Percentiles rank a stretch among this genome's conserved stretches.
These are phyloP conservation scores for Podabrus alpinus DNA, from an alignment of 2,888 invertebrate genomes.

Conservation along the genomic window DNA sequence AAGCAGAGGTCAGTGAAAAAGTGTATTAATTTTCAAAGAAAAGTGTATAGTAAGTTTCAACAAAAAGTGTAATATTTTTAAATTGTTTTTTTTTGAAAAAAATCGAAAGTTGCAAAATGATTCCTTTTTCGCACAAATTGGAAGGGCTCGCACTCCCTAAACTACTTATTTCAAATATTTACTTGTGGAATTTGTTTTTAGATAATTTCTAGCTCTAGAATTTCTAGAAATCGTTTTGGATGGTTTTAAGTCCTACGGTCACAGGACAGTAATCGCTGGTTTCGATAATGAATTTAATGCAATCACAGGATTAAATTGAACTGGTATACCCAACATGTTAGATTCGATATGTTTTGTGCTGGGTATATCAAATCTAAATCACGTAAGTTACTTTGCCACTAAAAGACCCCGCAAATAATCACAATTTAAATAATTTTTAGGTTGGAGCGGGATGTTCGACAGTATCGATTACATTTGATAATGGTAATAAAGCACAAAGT, in stretches of 20 bases:
- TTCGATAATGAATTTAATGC: slow-evolving; percentile 97
- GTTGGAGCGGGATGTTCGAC: slow-evolving; percentile 87
- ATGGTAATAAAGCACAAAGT: slow-evolving; percentile 76
- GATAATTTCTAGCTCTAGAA: too few species aligned
- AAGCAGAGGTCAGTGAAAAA: too few species aligned
- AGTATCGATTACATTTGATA: slow-evolving; percentile 95
- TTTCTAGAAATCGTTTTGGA: slow-evolving; percentile 91
- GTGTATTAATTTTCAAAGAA: too few species aligned
- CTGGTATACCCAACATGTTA: slow-evolving; percentile 96
- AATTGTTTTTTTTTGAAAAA: too few species aligned
- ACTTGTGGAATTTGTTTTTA: too few species aligned
- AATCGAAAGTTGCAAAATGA: too few species aligned
- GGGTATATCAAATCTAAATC: slow-evolving; percentile 89
- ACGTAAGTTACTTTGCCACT: slow-evolving; percentile 64
- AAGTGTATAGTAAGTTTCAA: too few species aligned
- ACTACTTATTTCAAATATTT: too few species aligned
- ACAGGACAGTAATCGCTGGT: slow-evolving; percentile 85
- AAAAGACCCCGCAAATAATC: not conserved
- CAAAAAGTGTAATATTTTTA: too few species aligned
- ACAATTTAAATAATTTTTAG: slow-evolving; percentile 56
- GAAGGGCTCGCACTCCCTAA: too few species aligned
- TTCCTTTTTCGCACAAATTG: too few species aligned
- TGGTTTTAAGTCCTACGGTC: slow-evolving; percentile 98
- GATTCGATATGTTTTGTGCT: slow-evolving; percentile 98
- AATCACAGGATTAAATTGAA: slow-evolving; percentile 96